Evolutionary conservation across 2,888 invertebrate genomes (phyloP), one percentile per base, ranked within the genome.

Genomic region (Malacosoma neustria): DNA sequence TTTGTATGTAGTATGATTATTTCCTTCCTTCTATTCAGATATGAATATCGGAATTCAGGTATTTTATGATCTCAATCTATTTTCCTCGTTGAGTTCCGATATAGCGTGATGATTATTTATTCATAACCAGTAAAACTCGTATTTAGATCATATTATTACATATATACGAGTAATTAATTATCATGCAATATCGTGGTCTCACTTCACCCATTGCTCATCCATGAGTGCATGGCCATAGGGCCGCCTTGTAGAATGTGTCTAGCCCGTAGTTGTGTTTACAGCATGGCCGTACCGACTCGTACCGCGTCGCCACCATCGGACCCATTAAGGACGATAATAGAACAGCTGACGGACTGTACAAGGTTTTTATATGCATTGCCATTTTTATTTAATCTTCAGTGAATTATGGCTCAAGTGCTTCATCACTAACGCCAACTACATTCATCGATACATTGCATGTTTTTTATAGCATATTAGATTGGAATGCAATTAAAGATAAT

Each of bases 261-360:
- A 85, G 84, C 82, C 72, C 81, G 74, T 84, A 85, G 85, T 85
- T 87, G 76, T 87, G 75, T 82, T 89, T 90, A 66, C 92, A 95
- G 95, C 94, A 94, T 92, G 95, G 94, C 88, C 93, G 96, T 79
- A 91, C 95, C 80, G 98, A 98, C 89, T 97, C 97, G 81, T 98
- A 98, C 90, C 93, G 98, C 82, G 95, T 95, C 89, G 98, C 98
- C 64, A 97, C 97, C 75, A 93, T 96, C 82, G 93, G 95, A 61
- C 89, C 92, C 87, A 88, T 93, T 87, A 92, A 94, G 89, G 96
- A 96, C 86, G 97, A 97, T 91, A 96, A 96, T 92, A 94, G 93
- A 89, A 96, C 96, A 56, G 95, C 96, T 64, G 95, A 96, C 88
- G 96, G 96, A 86, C 93, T 93, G 89, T 92, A 90, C 77, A 96